Evolutionary conservation across 92 coral and sea anemone genomes (phyloP), one percentile per base, ranked within the genome.

Genomic region (Epizoanthus ramosus): DNA sequence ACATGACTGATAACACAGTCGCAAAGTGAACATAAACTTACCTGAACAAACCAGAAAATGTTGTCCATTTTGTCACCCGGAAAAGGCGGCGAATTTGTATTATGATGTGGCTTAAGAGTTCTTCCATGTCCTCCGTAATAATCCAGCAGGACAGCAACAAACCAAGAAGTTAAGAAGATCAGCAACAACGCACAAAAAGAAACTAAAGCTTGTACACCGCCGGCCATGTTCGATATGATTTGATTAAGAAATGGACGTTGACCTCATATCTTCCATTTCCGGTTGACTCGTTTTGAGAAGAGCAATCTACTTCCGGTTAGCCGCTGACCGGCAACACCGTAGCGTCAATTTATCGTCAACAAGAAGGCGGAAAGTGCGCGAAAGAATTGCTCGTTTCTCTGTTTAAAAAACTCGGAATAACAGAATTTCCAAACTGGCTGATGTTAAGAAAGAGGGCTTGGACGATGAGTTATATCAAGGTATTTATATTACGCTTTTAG

Each of bases 31-130:
- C 15, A 53, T 31, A 37, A 37, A 69, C 89, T 60, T 67, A 94
- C 98, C 98, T 94, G 98, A 24, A 94, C 87, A 82, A 95, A 91
- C 98, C 98, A 95, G 85, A 95, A 93, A 9, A 95, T 57, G 50
- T 93, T 95, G 18, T 95, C 91, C 91, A 93, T 74, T 79, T 86
- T 87, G 47, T 85, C 95, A 80, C 87, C 92, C 21, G 98, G 98
- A 84, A 87, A 91, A 50, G 98, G 98, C 74, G 91, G 94, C 43
- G 81, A 64, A 80, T 93, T 73, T 65, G 95, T 80, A 25, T 85
- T 74, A 68, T 75, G 85, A 72, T 94, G 98, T 6, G 86, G 86
- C 43, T 83, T 88, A 24, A 89, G 77, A 68, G 80, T 81, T 71
- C 79, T 84, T 8, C 98, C 98, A 68, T 89, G 86, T 33, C 96